Evolutionary conservation across 2,888 invertebrate species (phyloP).

Genomic region (Frankliniella fusca): DNA sequence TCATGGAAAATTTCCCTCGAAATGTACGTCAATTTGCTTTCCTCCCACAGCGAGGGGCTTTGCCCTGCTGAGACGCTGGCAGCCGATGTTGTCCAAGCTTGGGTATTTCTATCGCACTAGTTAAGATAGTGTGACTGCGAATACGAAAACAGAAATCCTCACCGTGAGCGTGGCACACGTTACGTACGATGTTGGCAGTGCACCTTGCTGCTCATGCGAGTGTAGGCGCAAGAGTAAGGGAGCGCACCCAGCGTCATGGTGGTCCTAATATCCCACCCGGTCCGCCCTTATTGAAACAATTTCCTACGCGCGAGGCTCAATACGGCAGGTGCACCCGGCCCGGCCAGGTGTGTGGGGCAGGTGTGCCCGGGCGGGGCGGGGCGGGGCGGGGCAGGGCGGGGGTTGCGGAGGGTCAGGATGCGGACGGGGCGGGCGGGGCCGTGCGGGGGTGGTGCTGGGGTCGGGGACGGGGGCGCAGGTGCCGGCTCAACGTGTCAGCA

Average conservation of each 20-base stretch:
- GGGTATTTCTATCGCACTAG: no score
- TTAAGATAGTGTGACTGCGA: no score
- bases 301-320: conserved; percentile 5
- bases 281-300: conserved; percentile 17
- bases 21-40: no score
- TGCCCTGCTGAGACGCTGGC: no score
- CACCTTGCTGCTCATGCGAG: not conserved
- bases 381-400: not conserved
- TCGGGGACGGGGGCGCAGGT: not conserved
- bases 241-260: not conserved
- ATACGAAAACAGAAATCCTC: no score
- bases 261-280: not conserved
- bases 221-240: not conserved
- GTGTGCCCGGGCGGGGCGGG: not conserved
- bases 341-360: not conserved
- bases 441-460: not conserved
- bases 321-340: not conserved
- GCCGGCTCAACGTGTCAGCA: conserved; percentile 18
- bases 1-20: no score
- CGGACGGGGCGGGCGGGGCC: not conserved
- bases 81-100: no score
- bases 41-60: no score
- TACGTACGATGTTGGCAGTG: not conserved
- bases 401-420: not conserved
- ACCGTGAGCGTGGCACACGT: not conserved